Conservation (phyloP, 2,797 vertebrate species). For the Mormyrus proboscirostris region DNA sequence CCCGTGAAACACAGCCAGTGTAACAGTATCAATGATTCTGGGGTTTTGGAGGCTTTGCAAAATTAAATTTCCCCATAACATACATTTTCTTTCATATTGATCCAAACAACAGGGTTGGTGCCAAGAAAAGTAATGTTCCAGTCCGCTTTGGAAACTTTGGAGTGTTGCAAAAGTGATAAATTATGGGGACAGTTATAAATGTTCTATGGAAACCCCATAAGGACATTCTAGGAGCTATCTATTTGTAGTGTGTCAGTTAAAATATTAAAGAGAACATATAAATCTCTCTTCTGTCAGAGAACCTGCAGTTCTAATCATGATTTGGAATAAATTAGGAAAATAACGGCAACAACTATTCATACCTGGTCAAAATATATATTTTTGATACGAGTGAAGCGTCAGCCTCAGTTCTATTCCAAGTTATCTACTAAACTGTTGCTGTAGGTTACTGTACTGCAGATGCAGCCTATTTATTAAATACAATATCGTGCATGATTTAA, state of each 20-base stretch:
- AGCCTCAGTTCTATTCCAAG: background rate
- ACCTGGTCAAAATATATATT: conserved; percentile 35
- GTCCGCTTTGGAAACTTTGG: conserved; percentile 38
- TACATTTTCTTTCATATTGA: conserved; percentile 34
- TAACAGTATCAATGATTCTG: conserved; percentile 11
- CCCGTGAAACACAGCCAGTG: background rate
- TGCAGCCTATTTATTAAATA: background rate
- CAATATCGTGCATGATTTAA: background rate
- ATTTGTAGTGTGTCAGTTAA: conserved; percentile 52
- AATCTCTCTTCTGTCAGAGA: conserved; percentile 44
- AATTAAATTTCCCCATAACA: conserved; percentile 20
- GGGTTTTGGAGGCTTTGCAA: background rate
- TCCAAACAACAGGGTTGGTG: conserved; percentile 33
- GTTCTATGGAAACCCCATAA: conserved; percentile 42
- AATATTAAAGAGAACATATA: conserved; percentile 51
- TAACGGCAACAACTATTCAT: background rate
- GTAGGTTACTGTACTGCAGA: too few relatives aligned
- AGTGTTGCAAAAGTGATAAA: conserved; percentile 52
- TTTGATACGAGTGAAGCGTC: background rate
- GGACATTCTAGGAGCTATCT: conserved; percentile 48
- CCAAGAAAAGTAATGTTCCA: conserved; percentile 36
- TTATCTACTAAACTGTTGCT: background rate
- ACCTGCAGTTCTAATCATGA: conserved; percentile 29
- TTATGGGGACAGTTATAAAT: conserved; percentile 46
- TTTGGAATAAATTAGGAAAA: conserved; percentile 30